Percentiles rank a stretch among this genome's conserved stretches.
phyloP scores from a whole-genome alignment of 2,113 vertebrate species.

The Columba janthina region DNA sequence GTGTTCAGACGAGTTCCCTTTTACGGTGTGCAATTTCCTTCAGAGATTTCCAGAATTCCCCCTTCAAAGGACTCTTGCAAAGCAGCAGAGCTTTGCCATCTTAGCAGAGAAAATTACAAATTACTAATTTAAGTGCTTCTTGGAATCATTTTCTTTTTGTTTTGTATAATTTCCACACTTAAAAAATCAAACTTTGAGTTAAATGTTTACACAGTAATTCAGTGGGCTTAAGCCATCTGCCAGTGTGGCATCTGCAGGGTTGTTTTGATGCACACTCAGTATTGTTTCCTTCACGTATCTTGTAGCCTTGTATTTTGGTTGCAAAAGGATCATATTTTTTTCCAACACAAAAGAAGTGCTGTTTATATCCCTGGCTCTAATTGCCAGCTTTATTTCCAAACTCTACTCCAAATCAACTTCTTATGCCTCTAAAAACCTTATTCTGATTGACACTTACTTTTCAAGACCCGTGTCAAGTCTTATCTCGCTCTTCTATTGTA shows the following conservation, averaged over 20 bases:
- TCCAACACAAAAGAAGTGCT: constrained; percentile 34
- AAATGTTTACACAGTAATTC: constrained; percentile 66
- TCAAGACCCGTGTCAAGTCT: constrained; percentile 48
- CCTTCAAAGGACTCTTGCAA: not conserved
- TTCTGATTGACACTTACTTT: constrained; percentile 63
- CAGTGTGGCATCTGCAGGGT: not conserved
- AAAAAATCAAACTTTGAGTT: constrained; percentile 59
- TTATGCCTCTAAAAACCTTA: not conserved
- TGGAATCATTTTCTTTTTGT: constrained; percentile 58
- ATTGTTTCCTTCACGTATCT: constrained; percentile 34
- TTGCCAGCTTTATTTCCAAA: constrained; percentile 55
- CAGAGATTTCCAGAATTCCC: constrained; percentile 4
- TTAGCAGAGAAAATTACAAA: constrained; percentile 60
- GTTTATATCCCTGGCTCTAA: constrained; percentile 44
- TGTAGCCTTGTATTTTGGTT: constrained; percentile 53
- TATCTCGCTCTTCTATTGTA: constrained; percentile 31
- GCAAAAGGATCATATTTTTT: constrained; percentile 9
- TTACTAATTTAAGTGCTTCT: constrained; percentile 55
- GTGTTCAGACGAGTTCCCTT: not conserved
- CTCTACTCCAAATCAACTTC: constrained; percentile 36
- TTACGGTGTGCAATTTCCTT: not conserved
- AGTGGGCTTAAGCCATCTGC: constrained; percentile 48
- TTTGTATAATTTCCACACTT: constrained; percentile 64
- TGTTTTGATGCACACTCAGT: not conserved
- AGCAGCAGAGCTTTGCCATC: not conserved